Evolutionary conservation across 2,797 vertebrate species (phyloP).

Genomic region (Centropyge bicolor): DNA sequence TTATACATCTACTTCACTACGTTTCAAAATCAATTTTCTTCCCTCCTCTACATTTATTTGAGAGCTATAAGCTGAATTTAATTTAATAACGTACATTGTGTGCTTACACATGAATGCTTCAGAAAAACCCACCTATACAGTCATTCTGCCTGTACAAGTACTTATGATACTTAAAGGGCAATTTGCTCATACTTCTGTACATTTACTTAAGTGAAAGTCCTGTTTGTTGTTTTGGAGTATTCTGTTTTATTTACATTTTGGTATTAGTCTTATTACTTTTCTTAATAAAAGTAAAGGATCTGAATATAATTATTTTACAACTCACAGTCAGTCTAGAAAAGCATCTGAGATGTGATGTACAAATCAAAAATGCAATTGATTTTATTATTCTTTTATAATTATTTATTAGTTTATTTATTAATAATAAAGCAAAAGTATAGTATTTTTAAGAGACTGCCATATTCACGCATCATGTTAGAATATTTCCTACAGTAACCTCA

Average conservation of each 20-base stretch:
- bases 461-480: neutral
- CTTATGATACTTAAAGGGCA: neutral
- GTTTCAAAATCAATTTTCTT: slow-evolving; percentile 1
- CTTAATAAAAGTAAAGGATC: neutral
- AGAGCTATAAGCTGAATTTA: neutral
- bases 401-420: neutral
- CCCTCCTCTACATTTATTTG: neutral
- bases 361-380: neutral
- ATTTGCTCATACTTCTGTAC: neutral
- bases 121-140: neutral
- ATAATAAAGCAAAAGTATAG: neutral
- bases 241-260: neutral
- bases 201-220: neutral
- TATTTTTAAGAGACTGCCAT: neutral
- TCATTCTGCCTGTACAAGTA: neutral
- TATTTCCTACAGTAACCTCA: neutral
- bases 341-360: neutral
- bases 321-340: neutral
- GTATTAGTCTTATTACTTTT: neutral
- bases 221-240: neutral
- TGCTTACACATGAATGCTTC: neutral
- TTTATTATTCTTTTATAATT: neutral
- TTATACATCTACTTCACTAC: neutral
- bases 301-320: neutral
- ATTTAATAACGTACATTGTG: neutral